phyloP scores from a whole-genome alignment of 2,888 invertebrate species.

The Sthenelais limicola region DNA sequence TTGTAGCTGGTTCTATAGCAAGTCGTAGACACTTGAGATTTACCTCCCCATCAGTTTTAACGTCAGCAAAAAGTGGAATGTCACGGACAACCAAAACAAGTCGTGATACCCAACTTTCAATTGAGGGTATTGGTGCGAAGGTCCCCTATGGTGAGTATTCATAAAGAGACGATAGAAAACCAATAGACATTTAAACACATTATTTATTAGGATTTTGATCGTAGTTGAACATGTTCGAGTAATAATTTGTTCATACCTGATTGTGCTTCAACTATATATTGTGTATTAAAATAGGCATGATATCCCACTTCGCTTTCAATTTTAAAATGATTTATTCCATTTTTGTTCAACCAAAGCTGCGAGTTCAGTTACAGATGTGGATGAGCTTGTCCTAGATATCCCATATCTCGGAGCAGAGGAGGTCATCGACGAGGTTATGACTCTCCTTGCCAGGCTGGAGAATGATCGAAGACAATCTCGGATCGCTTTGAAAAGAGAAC shows the following conservation, averaged over 20 bases:
- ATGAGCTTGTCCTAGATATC: constrained; percentile 49
- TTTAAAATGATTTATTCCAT: no score
- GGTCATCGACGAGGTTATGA: constrained; percentile 69
- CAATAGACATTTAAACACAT: no score
- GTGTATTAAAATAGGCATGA: no score
- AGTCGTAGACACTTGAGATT: constrained; percentile 15
- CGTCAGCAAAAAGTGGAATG: neutral
- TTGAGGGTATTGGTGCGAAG: constrained; percentile 53
- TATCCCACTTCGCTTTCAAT: no score
- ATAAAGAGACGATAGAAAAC: no score
- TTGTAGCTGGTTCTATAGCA: constrained; percentile 2
- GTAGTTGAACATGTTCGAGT: no score
- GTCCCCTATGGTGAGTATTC: constrained; percentile 44
- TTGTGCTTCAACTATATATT: no score
- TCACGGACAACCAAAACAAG: constrained; percentile 6
- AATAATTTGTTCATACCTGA: no score
- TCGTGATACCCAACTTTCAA: constrained; percentile 4
- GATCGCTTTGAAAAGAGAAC: constrained; percentile 57
- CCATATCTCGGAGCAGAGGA: constrained; percentile 69
- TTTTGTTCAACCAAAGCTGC: no score
- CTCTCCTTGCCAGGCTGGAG: constrained; percentile 67
- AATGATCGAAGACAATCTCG: constrained; percentile 63
- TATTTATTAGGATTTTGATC: no score
- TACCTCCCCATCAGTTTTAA: constrained; percentile 6
- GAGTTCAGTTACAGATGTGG: neutral